Conservation (phyloP, 2,797 vertebrate species). For the Takifugu rubripes region DNA sequence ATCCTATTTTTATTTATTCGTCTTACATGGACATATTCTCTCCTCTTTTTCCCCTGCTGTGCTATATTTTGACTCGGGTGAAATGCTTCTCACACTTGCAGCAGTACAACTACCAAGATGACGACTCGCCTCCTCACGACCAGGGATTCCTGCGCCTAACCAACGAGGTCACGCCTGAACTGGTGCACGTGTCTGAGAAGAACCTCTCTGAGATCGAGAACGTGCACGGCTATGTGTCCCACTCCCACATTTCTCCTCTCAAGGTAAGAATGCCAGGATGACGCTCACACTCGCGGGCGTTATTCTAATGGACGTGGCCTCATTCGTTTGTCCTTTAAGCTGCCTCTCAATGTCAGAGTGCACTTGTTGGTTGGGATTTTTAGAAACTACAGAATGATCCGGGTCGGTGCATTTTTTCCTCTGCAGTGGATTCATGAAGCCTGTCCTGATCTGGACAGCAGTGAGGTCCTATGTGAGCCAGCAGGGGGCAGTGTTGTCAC, state of each 20-base stretch:
- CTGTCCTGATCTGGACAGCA: not conserved
- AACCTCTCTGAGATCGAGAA: conserved; percentile 97
- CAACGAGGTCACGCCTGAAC: conserved; percentile 88
- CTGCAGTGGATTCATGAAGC: not conserved
- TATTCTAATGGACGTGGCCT: no score
- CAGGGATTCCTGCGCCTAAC: conserved; percentile 89
- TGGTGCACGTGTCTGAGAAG: conserved; percentile 95
- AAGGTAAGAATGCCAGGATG: conserved; percentile 78
- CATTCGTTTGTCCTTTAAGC: no score
- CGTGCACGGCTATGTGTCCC: conserved; percentile 93
- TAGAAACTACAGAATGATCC: no score
- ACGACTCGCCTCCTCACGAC: conserved; percentile 84
- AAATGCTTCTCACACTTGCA: conserved; percentile 22
- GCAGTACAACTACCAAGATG: conserved; percentile 96
- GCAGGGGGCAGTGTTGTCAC: conserved; percentile 48
- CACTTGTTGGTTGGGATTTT: no score
- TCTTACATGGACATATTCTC: no score
- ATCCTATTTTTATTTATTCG: no score
- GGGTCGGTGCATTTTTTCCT: not conserved
- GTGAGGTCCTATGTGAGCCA: conserved; percentile 17
- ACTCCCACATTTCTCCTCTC: conserved; percentile 94
- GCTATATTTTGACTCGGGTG: not conserved
- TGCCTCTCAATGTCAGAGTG: no score
- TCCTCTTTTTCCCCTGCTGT: no score
- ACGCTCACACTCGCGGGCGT: no score